Conservation (phyloP, 2,113 vertebrate genomes). For the Syngnathus scovelli region DNA sequence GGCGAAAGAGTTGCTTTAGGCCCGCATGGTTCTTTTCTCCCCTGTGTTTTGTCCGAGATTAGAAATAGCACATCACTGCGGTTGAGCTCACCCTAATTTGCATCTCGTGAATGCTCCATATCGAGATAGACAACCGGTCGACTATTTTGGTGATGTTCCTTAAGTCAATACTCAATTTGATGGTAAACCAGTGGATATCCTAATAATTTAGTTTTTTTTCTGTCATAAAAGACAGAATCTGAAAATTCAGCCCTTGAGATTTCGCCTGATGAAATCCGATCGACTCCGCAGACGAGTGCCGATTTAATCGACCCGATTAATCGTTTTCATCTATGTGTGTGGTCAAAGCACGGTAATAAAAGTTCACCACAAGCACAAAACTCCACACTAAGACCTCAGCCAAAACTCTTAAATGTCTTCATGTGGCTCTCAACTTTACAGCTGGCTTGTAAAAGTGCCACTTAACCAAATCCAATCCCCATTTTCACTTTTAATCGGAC, state of each 20-base stretch:
- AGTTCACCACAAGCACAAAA: background rate
- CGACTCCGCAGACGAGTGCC: background rate
- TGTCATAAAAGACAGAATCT: background rate
- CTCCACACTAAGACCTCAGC: background rate
- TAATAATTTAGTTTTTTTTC: background rate
- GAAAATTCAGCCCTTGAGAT: background rate
- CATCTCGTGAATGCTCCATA: slow-evolving; percentile 50
- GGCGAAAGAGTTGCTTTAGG: background rate
- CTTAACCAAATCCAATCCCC: slow-evolving; percentile 10
- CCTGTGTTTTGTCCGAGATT: slow-evolving; percentile 40
- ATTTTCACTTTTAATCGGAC: slow-evolving; percentile 18
- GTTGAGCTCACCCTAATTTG: slow-evolving; percentile 49
- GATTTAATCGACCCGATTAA: background rate
- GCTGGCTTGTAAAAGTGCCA: background rate
- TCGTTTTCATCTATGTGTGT: background rate
- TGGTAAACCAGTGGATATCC: background rate
- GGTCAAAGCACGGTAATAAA: background rate
- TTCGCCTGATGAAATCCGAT: background rate
- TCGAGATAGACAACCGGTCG: slow-evolving; percentile 26
- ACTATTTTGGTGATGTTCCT: background rate
- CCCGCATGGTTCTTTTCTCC: slow-evolving; percentile 31
- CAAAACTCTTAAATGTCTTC: background rate
- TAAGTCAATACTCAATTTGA: slow-evolving; percentile 17
- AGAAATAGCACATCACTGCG: slow-evolving; percentile 70
- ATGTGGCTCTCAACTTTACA: background rate